Conservation (phyloP, 2,888 invertebrate genomes). For the Trichacis sp. region DNA sequence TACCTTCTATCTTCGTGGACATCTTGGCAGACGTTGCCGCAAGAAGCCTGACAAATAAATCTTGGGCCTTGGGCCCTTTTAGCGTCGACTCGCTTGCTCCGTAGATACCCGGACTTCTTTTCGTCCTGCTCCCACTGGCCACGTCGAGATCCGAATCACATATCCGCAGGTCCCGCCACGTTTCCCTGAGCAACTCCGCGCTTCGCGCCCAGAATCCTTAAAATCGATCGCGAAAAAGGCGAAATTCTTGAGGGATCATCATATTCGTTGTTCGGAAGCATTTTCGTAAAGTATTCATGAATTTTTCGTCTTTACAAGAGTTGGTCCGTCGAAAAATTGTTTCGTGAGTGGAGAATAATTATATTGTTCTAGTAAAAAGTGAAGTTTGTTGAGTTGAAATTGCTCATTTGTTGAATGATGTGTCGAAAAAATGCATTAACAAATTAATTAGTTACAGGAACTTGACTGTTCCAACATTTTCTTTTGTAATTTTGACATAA, state of each 20-base stretch:
- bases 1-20: constrained; percentile 60
- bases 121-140: constrained; percentile 25
- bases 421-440: too few relatives aligned
- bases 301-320: too few relatives aligned
- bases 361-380: too few relatives aligned
- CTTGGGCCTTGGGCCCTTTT: constrained; percentile 42
- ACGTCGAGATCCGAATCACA: constrained; percentile 50
- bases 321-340: too few relatives aligned
- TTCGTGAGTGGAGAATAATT: too few relatives aligned
- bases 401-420: too few relatives aligned
- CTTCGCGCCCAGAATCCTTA: constrained; percentile 46
- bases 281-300: too few relatives aligned
- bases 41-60: constrained; percentile 59
- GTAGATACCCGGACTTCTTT: constrained; percentile 38
- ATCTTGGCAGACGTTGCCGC: constrained; percentile 55
- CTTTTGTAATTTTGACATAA: too few relatives aligned
- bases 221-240: constrained; percentile 23
- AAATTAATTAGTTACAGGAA: too few relatives aligned
- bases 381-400: too few relatives aligned
- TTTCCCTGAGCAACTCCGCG: constrained; percentile 41
- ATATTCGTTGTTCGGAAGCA: too few relatives aligned
- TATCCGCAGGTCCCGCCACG: constrained; percentile 48
- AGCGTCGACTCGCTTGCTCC: constrained; percentile 41
- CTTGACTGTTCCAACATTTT: too few relatives aligned
- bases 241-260: background rate